A percentile compares a stretch with the other conserved stretches of the same genome.
These are phyloP conservation scores for Teleopsis dalmanni DNA, from an alignment of 1,140 invertebrate species.

Conservation along the genomic window DNA sequence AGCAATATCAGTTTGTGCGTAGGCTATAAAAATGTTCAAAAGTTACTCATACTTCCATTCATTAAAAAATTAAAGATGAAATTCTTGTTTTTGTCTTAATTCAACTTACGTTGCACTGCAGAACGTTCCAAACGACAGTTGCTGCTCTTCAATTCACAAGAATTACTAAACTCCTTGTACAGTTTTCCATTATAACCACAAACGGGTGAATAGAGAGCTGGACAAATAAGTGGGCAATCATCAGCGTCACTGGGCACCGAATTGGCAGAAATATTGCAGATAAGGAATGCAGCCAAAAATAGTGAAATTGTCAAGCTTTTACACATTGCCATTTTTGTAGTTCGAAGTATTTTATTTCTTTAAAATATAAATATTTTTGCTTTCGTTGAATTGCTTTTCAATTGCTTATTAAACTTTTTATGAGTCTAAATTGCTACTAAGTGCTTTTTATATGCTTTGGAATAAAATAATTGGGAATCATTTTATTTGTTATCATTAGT, in stretches of 20 bases:
- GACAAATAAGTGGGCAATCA: conserved; percentile 30
- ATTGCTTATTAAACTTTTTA: too few relatives aligned
- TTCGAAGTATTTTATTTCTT: too few relatives aligned
- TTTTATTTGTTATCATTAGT: too few relatives aligned
- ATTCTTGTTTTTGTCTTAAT: neutral
- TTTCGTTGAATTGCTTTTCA: too few relatives aligned
- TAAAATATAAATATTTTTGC: too few relatives aligned
- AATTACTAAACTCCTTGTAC: conserved; percentile 31
- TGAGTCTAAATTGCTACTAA: too few relatives aligned
- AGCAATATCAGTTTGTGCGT: conserved; percentile 23
- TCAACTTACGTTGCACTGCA: conserved; percentile 16
- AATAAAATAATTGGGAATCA: too few relatives aligned
- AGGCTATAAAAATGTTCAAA: conserved; percentile 16
- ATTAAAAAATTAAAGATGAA: neutral
- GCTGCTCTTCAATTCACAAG: conserved; percentile 24
- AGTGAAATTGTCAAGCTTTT: too few relatives aligned
- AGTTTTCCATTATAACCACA: conserved; percentile 30
- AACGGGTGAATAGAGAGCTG: conserved; percentile 25
- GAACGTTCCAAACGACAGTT: conserved; percentile 31
- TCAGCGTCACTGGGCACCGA: conserved; percentile 27
- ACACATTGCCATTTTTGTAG: too few relatives aligned
- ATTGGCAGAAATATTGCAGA: too few relatives aligned
- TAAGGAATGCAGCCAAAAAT: too few relatives aligned
- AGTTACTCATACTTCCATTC: neutral
- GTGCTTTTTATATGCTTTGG: too few relatives aligned